phyloP scores from a whole-genome alignment of 2,797 vertebrate genomes.

The Galaxias olidus region DNA sequence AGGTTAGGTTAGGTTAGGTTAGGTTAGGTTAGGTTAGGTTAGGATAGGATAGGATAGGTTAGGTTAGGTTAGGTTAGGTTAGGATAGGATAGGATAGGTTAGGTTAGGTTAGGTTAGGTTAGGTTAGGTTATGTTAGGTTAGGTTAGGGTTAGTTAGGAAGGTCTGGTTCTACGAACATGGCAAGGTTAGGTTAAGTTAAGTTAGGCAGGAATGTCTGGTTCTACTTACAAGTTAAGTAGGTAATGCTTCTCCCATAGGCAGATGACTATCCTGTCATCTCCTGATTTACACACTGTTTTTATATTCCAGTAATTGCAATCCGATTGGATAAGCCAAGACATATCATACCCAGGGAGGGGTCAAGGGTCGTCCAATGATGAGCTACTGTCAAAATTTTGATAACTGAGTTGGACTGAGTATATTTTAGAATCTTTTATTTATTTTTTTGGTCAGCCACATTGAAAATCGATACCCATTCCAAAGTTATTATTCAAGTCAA shows the following conservation, averaged over 20 bases:
- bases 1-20: no score
- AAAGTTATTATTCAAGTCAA: constrained; percentile 52
- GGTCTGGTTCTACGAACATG: no score
- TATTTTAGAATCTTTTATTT: background rate
- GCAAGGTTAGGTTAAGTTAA: no score
- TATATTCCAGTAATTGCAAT: constrained; percentile 42
- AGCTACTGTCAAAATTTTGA: constrained; percentile 69
- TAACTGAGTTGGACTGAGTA: constrained; percentile 43
- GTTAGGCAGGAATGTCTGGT: no score
- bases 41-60: no score
- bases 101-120: no score
- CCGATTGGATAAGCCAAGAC: constrained; percentile 46
- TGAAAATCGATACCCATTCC: constrained; percentile 51
- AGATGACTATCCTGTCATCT: background rate
- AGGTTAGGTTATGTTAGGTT: no score
- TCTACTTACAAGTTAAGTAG: background rate
- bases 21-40: no score
- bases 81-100: no score
- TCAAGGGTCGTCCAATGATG: constrained; percentile 52
- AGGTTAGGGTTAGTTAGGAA: no score
- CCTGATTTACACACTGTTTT: constrained; percentile 18
- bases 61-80: no score
- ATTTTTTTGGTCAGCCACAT: background rate
- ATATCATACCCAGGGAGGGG: constrained; percentile 9
- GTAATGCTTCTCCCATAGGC: background rate